A percentile compares a stretch with the other conserved stretches of the same genome.
phyloP scores from a whole-genome alignment of 2,888 invertebrate species.

The Tortricodes alternella region DNA sequence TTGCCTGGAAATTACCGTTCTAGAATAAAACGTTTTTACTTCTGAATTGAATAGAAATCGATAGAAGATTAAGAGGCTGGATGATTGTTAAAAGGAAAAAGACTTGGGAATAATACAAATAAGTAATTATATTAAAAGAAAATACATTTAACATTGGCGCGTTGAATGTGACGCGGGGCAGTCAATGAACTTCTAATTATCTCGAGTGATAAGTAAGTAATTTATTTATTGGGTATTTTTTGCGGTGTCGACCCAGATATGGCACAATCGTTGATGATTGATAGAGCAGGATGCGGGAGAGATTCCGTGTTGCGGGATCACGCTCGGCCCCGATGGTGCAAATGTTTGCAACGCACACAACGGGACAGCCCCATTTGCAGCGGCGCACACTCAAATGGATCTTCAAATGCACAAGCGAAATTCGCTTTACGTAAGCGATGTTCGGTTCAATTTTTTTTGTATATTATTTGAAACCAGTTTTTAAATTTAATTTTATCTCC shows the following conservation, averaged over 20 bases:
- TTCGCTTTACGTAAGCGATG: background rate
- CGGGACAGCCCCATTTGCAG: constrained; percentile 31
- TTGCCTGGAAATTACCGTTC: too few species aligned
- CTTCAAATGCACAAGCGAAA: background rate
- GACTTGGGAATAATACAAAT: background rate
- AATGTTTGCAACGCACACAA: constrained; percentile 33
- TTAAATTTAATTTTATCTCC: constrained; percentile 3
- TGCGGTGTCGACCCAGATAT: constrained; percentile 50
- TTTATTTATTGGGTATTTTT: constrained; percentile 47
- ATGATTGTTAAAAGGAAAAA: too few species aligned
- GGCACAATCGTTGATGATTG: constrained; percentile 43
- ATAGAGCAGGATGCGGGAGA: constrained; percentile 38
- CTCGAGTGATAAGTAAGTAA: constrained; percentile 48
- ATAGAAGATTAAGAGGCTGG: too few species aligned
- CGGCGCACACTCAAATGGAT: constrained; percentile 2
- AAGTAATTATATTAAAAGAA: constrained; percentile 21
- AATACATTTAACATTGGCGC: constrained; percentile 28
- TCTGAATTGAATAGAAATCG: too few species aligned
- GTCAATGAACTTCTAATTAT: constrained; percentile 57
- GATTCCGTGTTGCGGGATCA: constrained; percentile 34
- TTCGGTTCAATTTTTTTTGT: background rate
- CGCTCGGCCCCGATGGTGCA: constrained; percentile 35
- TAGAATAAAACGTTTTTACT: too few species aligned
- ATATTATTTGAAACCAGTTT: background rate
- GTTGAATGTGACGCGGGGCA: constrained; percentile 40